Conservation (phyloP, 2,888 invertebrate genomes). For the Oxystoma pomonae region DNA sequence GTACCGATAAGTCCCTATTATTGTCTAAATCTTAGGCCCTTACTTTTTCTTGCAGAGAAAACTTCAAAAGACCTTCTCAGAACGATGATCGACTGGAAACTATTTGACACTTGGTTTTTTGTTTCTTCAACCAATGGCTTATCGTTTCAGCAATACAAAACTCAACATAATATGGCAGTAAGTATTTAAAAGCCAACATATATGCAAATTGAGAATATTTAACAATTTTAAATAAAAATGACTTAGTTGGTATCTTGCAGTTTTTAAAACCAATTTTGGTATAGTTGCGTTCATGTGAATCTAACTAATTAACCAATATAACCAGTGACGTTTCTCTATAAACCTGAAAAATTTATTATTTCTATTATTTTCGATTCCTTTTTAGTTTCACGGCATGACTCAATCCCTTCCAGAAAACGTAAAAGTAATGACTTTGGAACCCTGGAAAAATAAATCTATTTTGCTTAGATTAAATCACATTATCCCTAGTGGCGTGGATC, state of each 20-base stretch:
- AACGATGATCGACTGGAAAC: background rate
- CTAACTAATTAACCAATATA: too few relatives aligned
- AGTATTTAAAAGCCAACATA: too few relatives aligned
- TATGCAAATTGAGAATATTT: too few relatives aligned
- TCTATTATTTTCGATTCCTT: too few relatives aligned
- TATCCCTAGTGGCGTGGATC: background rate
- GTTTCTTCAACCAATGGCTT: background rate
- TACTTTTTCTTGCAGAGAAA: background rate
- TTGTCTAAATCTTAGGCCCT: too few relatives aligned
- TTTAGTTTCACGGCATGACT: conserved; percentile 24
- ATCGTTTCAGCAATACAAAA: background rate
- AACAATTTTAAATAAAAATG: too few relatives aligned
- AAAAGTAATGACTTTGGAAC: conserved; percentile 57
- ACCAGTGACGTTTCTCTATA: too few relatives aligned
- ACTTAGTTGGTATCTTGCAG: too few relatives aligned
- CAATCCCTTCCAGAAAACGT: conserved; percentile 54
- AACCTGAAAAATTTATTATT: too few relatives aligned
- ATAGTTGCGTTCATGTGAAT: too few relatives aligned
- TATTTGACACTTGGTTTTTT: background rate
- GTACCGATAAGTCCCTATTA: too few relatives aligned
- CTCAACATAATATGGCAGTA: background rate
- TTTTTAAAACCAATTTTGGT: too few relatives aligned
- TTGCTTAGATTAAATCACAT: conserved; percentile 59
- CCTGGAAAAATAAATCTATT: conserved; percentile 51
- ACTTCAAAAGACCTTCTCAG: background rate